Percentiles rank a stretch among this genome's conserved stretches.
These are phyloP conservation scores for Phalacrocorax brasilianus DNA, from an alignment of 2,113 vertebrate genomes.

Conservation along the genomic window DNA sequence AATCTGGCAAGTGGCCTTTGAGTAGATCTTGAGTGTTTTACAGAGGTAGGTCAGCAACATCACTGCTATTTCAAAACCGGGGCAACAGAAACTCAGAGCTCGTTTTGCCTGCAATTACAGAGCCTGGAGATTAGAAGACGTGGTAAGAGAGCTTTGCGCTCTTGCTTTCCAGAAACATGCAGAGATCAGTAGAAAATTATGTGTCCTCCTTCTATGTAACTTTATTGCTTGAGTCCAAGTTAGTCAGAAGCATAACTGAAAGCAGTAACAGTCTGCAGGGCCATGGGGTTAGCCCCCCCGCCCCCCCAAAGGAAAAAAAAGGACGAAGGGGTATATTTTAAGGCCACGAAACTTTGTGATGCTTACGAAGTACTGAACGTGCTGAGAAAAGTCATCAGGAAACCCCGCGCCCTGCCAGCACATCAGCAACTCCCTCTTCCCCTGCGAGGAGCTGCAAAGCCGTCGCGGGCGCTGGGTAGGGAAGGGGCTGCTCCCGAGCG, in stretches of 20 bases:
- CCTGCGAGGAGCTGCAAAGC: not conserved
- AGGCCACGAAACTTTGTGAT: not conserved
- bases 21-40: not conserved
- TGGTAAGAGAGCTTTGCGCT: not conserved
- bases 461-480: accelerated
- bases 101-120: not conserved
- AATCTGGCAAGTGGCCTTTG: not conserved
- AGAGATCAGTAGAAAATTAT: not conserved
- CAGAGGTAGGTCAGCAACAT: not conserved
- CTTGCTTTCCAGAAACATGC: not conserved
- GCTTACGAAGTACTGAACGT: not conserved
- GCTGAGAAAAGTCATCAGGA: not conserved
- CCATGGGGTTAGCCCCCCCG: not conserved
- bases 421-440: not conserved
- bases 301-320: too few relatives aligned
- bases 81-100: not conserved
- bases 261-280: not conserved
- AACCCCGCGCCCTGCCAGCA: not conserved
- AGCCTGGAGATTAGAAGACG: not conserved
- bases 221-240: not conserved
- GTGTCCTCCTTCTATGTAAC: not conserved
- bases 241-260: not conserved
- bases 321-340: not conserved
- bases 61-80: not conserved
- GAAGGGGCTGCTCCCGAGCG: not conserved